Percentiles rank a stretch among this genome's conserved stretches.
Conservation (phyloP, 2,888 invertebrate species). For the Craniophora ligustri region DNA sequence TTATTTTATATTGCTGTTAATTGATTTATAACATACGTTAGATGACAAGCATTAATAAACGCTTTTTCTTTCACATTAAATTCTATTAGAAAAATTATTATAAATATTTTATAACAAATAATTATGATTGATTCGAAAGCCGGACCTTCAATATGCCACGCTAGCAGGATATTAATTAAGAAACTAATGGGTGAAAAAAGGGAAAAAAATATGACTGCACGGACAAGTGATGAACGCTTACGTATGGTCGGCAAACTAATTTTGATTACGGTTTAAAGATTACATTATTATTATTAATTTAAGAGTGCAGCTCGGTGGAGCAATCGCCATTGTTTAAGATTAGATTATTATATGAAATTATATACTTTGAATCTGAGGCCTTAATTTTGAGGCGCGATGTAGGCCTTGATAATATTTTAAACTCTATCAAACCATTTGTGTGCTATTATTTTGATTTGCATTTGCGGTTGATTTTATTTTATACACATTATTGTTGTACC, state of each 20-base stretch:
- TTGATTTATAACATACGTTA: conserved; percentile 1
- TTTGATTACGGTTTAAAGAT: too few relatives aligned
- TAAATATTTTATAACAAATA: conserved; percentile 76
- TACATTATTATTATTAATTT: too few relatives aligned
- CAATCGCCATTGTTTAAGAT: too few relatives aligned
- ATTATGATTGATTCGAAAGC: conserved; percentile 83
- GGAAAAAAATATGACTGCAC: conserved; percentile 69
- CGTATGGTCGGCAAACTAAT: conserved; percentile 66
- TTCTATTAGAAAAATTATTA: conserved; percentile 44
- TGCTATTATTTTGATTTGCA: too few relatives aligned
- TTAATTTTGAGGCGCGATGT: too few relatives aligned
- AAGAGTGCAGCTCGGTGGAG: too few relatives aligned
- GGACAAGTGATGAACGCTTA: conserved; percentile 72
- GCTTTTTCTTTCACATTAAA: conserved; percentile 15
- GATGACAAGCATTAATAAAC: conserved; percentile 19
- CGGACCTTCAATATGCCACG: conserved; percentile 60
- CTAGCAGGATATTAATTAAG: conserved; percentile 84
- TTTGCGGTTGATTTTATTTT: too few relatives aligned
- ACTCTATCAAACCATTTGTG: too few relatives aligned
- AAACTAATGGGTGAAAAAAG: conserved; percentile 83
- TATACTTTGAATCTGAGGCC: too few relatives aligned
- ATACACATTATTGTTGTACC: too few relatives aligned
- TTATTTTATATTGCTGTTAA: background rate
- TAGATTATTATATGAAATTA: too few relatives aligned
- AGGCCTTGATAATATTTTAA: too few relatives aligned